These are phyloP conservation scores for Ethmia dodecea DNA, from an alignment of 2,888 invertebrate genomes.

Conservation along the genomic window DNA sequence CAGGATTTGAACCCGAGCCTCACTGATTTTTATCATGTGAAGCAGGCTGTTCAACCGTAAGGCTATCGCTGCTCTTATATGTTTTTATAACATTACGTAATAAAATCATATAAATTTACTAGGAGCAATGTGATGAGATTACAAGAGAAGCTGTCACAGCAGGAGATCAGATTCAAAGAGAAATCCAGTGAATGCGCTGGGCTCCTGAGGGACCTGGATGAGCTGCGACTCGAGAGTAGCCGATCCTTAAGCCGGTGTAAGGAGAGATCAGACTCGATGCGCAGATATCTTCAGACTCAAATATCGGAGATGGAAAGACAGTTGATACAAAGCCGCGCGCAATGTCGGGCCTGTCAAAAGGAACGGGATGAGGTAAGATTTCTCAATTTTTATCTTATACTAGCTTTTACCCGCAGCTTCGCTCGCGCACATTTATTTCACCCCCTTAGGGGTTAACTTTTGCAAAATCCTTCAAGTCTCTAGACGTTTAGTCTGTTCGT, in stretches of 20 bases:
- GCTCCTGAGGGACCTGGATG: conserved; percentile 44
- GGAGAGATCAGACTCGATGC: conserved; percentile 51
- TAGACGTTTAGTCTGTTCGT: too few relatives aligned
- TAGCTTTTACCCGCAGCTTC: too few relatives aligned
- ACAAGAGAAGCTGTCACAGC: conserved; percentile 48
- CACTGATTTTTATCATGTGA: too few relatives aligned
- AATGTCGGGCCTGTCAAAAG: conserved; percentile 52
- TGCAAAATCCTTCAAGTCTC: too few relatives aligned
- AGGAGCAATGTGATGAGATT: conserved; percentile 43
- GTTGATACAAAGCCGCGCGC: conserved; percentile 55
- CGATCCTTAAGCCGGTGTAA: conserved; percentile 41
- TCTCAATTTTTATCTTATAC: too few relatives aligned
- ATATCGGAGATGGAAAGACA: conserved; percentile 61
- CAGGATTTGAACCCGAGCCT: too few relatives aligned
- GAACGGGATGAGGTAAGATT: conserved; percentile 55
- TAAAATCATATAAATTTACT: too few relatives aligned
- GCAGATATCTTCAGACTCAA: conserved; percentile 51
- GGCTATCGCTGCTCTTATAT: too few relatives aligned
- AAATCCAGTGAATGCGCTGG: conserved; percentile 41
- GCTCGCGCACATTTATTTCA: too few relatives aligned
- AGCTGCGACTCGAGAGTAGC: conserved; percentile 39
- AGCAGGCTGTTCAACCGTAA: too few relatives aligned
- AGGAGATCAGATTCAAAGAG: conserved; percentile 42
- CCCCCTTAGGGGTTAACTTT: too few relatives aligned
- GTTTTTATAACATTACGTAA: too few relatives aligned